These are phyloP conservation scores for Mnemiopsis leidyi DNA, from an alignment of 37 sponge, comb jelly and placozoan genomes.

Conservation along the genomic window DNA sequence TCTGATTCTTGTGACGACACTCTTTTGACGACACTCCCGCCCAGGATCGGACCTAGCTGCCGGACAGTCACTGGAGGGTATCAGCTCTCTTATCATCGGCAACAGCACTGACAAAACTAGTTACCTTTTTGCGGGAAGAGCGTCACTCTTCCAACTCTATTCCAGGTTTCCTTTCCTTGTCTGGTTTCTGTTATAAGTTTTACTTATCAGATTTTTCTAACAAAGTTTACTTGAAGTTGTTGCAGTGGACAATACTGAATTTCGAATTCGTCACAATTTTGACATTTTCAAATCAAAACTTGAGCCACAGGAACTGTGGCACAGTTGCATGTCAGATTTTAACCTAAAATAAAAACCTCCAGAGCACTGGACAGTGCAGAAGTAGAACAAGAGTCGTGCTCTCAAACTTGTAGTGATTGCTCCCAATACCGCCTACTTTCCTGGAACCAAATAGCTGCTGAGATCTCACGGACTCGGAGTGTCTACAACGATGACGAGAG, in stretches of 20 bases:
- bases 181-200: no score
- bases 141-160: neutral
- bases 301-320: no score
- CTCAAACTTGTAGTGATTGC: neutral
- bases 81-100: neutral
- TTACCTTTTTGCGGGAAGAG: neutral
- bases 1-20: no score
- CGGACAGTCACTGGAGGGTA: neutral
- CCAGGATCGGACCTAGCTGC: neutral
- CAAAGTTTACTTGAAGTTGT: no score
- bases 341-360: no score
- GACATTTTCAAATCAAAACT: no score
- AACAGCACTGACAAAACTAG: neutral
- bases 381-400: neutral
- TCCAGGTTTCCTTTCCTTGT: neutral
- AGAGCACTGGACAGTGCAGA: neutral
- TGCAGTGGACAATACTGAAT: no score
- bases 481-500: neutral
- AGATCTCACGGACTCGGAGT: neutral
- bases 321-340: no score
- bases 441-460: neutral
- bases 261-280: no score
- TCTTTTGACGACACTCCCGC: no score
- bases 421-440: neutral
- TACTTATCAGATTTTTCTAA: no score